These are phyloP conservation scores for Asbolus verrucosus DNA, from an alignment of 1,140 invertebrate species.

Conservation along the genomic window DNA sequence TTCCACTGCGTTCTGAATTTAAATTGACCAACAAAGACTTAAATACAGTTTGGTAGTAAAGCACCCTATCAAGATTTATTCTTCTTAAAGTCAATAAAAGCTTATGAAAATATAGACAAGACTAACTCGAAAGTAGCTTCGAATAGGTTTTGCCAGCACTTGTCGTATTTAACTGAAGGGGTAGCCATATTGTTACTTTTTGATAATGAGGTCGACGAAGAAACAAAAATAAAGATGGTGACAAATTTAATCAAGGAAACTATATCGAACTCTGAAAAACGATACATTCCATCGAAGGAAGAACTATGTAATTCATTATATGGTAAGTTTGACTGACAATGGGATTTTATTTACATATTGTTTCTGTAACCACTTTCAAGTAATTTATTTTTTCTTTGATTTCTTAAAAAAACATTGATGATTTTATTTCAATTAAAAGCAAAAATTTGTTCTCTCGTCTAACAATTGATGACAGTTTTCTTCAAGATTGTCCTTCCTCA, in stretches of 20 bases:
- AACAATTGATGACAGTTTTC: conserved; percentile 39
- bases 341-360: not conserved
- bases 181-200: conserved; percentile 50
- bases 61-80: conserved; percentile 50
- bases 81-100: conserved; percentile 37
- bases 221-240: conserved; percentile 52
- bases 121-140: conserved; percentile 36
- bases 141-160: conserved; percentile 22
- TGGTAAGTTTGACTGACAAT: too few species aligned
- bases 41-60: conserved; percentile 48
- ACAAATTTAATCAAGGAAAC: not conserved
- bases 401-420: not conserved
- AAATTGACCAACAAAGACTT: conserved; percentile 50
- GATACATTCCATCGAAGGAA: conserved; percentile 17
- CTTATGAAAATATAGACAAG: conserved; percentile 48
- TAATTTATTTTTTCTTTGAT: not conserved
- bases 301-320: conserved; percentile 27
- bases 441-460: conserved; percentile 18
- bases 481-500: not conserved
- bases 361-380: not conserved
- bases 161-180: conserved; percentile 50
- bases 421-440: conserved; percentile 9
- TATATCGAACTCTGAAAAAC: not conserved
- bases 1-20: conserved; percentile 51
- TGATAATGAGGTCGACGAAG: conserved; percentile 45